These are phyloP conservation scores for Solenopsis fugax DNA, from an alignment of 1,140 invertebrate genomes.

Conservation along the genomic window DNA sequence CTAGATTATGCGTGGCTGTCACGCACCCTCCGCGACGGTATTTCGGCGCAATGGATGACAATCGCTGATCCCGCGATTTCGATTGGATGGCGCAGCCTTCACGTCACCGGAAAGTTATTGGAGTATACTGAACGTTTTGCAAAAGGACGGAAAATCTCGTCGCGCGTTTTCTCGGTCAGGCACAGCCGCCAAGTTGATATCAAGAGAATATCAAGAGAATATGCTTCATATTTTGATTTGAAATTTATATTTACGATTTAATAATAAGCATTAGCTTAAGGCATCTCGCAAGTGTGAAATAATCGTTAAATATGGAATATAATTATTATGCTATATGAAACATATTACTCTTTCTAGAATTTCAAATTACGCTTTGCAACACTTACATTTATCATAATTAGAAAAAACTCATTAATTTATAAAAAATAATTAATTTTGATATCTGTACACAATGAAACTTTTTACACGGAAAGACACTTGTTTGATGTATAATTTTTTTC, in stretches of 20 bases:
- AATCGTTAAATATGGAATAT: too few relatives aligned
- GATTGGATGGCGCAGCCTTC: constrained; percentile 63
- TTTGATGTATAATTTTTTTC: background rate
- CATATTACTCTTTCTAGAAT: too few relatives aligned
- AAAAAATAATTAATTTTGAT: too few relatives aligned
- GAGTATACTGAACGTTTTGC: constrained; percentile 33
- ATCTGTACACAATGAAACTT: too few relatives aligned
- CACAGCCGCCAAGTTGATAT: background rate
- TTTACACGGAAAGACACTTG: background rate
- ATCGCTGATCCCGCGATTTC: constrained; percentile 67
- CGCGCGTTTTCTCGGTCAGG: background rate
- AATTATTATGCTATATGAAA: too few relatives aligned
- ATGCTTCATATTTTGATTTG: background rate
- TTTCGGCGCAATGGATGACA: constrained; percentile 68
- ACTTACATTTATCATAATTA: too few relatives aligned
- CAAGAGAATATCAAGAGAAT: background rate
- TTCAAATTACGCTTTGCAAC: too few relatives aligned
- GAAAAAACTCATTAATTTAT: too few relatives aligned
- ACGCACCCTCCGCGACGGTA: constrained; percentile 49
- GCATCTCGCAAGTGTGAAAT: too few relatives aligned
- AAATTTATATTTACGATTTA: constrained; percentile 1
- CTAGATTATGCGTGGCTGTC: constrained; percentile 68
- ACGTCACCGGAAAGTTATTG: constrained; percentile 39
- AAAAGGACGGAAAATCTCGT: constrained; percentile 15
- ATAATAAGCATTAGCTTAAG: background rate